Percentiles rank a stretch among this genome's conserved stretches.
Conservation (phyloP, 2,797 vertebrate species). For the Typhlichthys eigenmanni region DNA sequence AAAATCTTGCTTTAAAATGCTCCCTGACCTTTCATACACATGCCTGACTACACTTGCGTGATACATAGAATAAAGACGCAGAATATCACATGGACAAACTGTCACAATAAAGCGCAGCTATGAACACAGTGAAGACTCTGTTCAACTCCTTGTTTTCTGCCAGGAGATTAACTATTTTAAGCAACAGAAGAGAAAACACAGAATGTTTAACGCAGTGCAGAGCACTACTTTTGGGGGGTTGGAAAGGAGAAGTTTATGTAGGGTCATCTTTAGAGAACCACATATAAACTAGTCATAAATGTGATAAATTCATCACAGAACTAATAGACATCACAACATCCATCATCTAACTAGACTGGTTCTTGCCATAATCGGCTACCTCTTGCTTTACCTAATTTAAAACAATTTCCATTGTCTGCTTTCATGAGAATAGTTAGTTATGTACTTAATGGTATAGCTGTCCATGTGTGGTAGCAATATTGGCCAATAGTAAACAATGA, state of each 20-base stretch:
- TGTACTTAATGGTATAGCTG: neutral
- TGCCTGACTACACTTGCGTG: constrained; percentile 14
- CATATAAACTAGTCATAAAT: constrained; percentile 4
- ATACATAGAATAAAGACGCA: constrained; percentile 22
- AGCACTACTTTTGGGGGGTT: constrained; percentile 23
- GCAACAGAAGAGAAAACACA: constrained; percentile 21
- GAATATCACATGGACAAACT: constrained; percentile 28
- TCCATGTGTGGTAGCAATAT: neutral
- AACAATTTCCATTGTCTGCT: constrained; percentile 6
- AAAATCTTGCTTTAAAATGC: constrained; percentile 25
- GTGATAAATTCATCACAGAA: constrained; percentile 28
- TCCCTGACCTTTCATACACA: constrained; percentile 13
- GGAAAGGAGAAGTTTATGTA: constrained; percentile 19
- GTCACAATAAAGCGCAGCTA: constrained; percentile 19
- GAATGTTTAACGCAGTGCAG: constrained; percentile 3
- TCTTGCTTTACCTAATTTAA: constrained; percentile 20
- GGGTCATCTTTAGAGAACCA: constrained; percentile 8
- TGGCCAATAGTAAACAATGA: too few species aligned
- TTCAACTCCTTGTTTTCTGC: constrained; percentile 42
- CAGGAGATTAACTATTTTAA: constrained; percentile 36
- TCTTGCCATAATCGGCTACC: constrained; percentile 11
- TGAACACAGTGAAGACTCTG: constrained; percentile 34
- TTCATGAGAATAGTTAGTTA: neutral
- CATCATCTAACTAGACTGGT: constrained; percentile 29
- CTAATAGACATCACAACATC: neutral